Conservation (phyloP, 2,797 vertebrate species). For the Enteromius unitaeniatus region DNA sequence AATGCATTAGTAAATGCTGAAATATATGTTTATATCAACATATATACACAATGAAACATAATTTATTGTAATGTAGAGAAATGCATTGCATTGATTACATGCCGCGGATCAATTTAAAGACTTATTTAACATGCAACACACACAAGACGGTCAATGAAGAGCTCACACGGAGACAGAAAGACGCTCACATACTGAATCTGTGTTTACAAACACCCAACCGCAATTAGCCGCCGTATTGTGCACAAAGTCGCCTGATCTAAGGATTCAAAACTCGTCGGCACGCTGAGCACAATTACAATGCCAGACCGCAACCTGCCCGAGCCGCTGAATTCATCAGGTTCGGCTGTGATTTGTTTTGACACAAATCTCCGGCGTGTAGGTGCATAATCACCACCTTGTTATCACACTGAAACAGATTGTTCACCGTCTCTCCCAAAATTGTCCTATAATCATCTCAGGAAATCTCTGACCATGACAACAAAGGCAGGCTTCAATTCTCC, state of each 20-base stretch:
- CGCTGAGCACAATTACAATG: constrained; percentile 25
- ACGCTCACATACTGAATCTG: neutral
- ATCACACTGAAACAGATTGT: constrained; percentile 43
- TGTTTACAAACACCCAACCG: neutral
- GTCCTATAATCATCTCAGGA: constrained; percentile 45
- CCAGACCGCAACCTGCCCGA: neutral
- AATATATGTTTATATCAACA: neutral
- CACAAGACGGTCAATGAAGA: neutral
- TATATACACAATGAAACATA: too few species aligned
- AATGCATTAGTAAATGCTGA: too few species aligned
- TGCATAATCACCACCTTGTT: constrained; percentile 44
- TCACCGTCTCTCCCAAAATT: constrained; percentile 1
- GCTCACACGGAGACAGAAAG: neutral
- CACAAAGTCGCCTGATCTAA: neutral
- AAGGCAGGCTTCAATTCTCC: constrained; percentile 2
- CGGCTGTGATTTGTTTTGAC: constrained; percentile 35
- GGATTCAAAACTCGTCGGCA: neutral
- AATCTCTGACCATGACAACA: constrained; percentile 41
- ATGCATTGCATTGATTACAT: neutral
- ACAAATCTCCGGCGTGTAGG: constrained; percentile 36
- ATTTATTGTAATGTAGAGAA: neutral
- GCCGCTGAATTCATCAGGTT: constrained; percentile 20
- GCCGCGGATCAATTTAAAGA: neutral
- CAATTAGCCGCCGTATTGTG: neutral
- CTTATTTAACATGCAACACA: neutral